phyloP scores from a whole-genome alignment of 2,888 invertebrate genomes.

The Aromia moschata region DNA sequence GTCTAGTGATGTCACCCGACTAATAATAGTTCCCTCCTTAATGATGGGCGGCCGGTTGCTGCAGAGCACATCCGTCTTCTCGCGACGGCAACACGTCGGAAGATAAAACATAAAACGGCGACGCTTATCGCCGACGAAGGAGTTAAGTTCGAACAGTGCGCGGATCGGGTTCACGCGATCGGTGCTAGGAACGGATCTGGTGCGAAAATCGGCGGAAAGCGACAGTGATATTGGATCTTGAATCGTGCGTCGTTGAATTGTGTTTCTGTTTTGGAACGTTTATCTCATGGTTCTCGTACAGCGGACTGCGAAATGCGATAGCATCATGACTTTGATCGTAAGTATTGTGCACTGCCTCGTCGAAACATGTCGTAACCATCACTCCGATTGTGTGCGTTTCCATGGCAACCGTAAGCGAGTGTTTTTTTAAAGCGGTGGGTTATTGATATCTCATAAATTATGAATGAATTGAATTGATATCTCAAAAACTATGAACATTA shows the following conservation, averaged over 20 bases:
- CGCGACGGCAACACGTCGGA: too few relatives aligned
- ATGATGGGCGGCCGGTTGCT: constrained; percentile 29
- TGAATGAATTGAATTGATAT: too few relatives aligned
- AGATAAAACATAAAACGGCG: too few relatives aligned
- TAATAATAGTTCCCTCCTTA: constrained; percentile 37
- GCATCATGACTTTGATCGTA: constrained; percentile 30
- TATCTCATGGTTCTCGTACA: constrained; percentile 29
- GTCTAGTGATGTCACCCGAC: constrained; percentile 42
- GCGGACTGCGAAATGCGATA: constrained; percentile 24
- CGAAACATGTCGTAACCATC: too few relatives aligned
- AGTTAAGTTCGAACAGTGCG: constrained; percentile 8
- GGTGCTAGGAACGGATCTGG: constrained; percentile 2
- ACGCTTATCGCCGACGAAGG: constrained; percentile 25
- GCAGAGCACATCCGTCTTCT: constrained; percentile 29
- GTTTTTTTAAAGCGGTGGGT: too few relatives aligned
- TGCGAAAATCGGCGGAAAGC: constrained; percentile 4
- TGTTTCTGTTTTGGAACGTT: too few relatives aligned
- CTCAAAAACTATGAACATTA: too few relatives aligned
- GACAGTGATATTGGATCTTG: not conserved
- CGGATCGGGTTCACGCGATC: constrained; percentile 14
- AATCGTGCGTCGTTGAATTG: constrained; percentile 6
- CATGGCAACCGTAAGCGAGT: too few relatives aligned
- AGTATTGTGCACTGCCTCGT: too few relatives aligned
- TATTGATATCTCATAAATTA: too few relatives aligned
- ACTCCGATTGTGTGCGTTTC: too few relatives aligned